These are phyloP conservation scores for Zonitis immaculata DNA, from an alignment of 2,888 invertebrate genomes.

Conservation along the genomic window DNA sequence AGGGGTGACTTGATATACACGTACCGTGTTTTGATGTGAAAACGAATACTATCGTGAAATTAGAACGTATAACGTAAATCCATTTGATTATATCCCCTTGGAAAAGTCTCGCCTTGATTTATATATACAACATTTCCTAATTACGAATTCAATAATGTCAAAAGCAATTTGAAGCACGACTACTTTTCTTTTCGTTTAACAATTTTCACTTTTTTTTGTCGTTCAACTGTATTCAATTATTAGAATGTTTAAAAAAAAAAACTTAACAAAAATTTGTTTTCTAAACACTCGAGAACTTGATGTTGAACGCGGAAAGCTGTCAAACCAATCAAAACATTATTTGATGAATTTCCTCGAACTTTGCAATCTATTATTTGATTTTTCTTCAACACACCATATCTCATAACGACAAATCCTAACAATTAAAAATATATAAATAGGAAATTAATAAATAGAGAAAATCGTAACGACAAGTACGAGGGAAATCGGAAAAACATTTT, in stretches of 20 bases:
- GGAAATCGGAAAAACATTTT: too few species aligned
- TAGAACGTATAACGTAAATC: slow-evolving; percentile 20
- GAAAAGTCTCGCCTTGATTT: slow-evolving; percentile 18
- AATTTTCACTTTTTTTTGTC: too few species aligned
- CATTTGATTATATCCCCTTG: slow-evolving; percentile 19
- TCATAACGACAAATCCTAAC: not conserved
- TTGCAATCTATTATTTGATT: not conserved
- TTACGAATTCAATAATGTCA: slow-evolving; percentile 26
- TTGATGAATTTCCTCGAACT: not conserved
- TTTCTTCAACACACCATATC: not conserved
- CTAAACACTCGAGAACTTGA: too few species aligned
- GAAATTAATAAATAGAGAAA: too few species aligned
- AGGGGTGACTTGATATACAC: slow-evolving; percentile 20
- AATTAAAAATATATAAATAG: too few species aligned
- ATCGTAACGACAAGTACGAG: too few species aligned
- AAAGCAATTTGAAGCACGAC: slow-evolving; percentile 8
- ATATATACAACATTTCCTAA: slow-evolving; percentile 19
- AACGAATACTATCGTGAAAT: slow-evolving; percentile 20
- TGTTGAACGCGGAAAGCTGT: too few species aligned
- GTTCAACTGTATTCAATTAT: too few species aligned
- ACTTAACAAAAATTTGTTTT: too few species aligned
- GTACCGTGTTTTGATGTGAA: slow-evolving; percentile 22
- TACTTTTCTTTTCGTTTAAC: slow-evolving; percentile 7
- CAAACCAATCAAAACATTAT: not conserved
- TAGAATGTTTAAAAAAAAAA: too few species aligned